Base-by-base conservation (phyloP, 2,888 invertebrate genomes). In the Caenorhabditis uteleia region DNA sequence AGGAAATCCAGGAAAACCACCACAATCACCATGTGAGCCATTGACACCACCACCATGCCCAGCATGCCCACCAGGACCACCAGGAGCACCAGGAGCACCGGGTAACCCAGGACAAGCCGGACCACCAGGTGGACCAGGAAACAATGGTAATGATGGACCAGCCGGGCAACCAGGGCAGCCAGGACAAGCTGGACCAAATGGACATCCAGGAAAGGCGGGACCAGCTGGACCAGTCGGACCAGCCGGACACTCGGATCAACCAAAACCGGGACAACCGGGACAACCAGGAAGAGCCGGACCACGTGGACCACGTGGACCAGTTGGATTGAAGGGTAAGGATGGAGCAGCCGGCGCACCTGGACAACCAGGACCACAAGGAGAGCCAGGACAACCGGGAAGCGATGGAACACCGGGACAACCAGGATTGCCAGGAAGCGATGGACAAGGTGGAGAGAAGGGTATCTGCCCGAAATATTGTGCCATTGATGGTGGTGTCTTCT, bases 381-480 rank as follows among this genome's bases (percentile, higher is more conserved):
- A 38, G 25, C 57, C 72, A 18, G 65, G 65, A 65, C 45, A 61
- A 43, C 66, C 66, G 45, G 66, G 60, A 57, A 33, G 34, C 23
- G 60, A 67, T n/a, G 66, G 60, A 57, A 43, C 46, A n/a, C 66
- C 60, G 54, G 66, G 66, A 56, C 50, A 67, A 38, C 66, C 66
- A 45, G 66, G 66, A 57, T n/a, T 51, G 14, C 49, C 66, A 16
- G 66, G 66, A 56, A 45, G 38, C 49, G 59, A 65, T 10, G 65
- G 65, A 46, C 21, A 36, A 25, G 46, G 42, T 25, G 65, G 65
- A 54, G 58, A 58, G 65, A 54, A 54, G 45, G 71, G 71, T 56
- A 71, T 71, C 68, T 71, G 71, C 47, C 71, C 71, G 23, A 71
- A 71, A 27, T 77, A 77, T 64, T 78, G 78, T 53, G 78, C 78